Evolutionary conservation across 2,113 vertebrate species (phyloP).

Genomic region (Chlamydotis undulata): DNA sequence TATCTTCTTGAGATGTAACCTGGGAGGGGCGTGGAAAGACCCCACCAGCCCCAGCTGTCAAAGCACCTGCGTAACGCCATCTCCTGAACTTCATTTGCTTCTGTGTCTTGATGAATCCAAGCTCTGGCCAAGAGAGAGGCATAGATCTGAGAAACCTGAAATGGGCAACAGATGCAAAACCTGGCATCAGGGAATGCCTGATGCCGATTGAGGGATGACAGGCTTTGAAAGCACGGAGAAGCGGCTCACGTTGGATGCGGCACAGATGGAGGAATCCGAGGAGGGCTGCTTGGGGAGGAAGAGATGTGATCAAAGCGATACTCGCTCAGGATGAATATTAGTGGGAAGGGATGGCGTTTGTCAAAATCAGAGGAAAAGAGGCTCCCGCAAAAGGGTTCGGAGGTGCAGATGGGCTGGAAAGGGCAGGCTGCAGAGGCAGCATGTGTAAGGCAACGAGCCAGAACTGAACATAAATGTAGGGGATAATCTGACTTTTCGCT

Average conservation of each 20-base stretch:
- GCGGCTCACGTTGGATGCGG: neutral
- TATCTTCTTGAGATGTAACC: neutral
- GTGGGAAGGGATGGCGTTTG: neutral
- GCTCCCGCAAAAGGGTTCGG: neutral
- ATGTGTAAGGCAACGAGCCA: neutral
- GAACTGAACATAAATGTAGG: neutral
- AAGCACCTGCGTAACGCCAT: neutral
- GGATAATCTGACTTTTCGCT: neutral
- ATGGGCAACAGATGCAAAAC: constrained; percentile 14
- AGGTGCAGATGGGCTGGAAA: neutral
- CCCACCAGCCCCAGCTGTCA: neutral
- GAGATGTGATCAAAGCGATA: neutral
- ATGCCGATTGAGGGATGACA: neutral
- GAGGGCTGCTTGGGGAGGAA: neutral
- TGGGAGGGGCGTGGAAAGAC: neutral
- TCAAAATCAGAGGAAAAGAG: neutral
- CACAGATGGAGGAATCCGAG: neutral
- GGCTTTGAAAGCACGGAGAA: neutral
- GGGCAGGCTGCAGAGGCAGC: neutral
- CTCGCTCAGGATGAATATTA: neutral
- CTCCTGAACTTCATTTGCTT: neutral
- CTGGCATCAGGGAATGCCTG: neutral
- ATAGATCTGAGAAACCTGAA: neutral
- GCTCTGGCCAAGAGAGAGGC: neutral
- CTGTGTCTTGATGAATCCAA: neutral